Evolutionary conservation across 1,140 invertebrate species (phyloP), one percentile per base, ranked within the genome.

Genomic region (Adoxophyes honmai): DNA sequence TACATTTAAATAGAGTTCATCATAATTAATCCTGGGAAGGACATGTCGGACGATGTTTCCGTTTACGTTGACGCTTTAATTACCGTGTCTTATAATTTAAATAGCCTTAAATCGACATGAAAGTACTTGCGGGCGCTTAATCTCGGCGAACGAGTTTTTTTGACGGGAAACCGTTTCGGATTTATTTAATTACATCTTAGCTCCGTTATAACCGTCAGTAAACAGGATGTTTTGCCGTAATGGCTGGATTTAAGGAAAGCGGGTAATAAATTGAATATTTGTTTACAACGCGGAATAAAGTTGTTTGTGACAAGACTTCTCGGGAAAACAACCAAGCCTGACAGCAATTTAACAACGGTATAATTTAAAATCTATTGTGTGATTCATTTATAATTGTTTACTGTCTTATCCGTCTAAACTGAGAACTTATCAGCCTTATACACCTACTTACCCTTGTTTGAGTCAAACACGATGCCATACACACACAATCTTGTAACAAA

Each of bases 121-220:
- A 48, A 48, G 42, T 48, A n/a, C 42, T 6, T 4, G 6, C 6
- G 21, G 16, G 42, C 21, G 7, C 42, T 48, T 48, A 48, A 48
- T 48, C 18, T 48, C 11, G n/a, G n/a, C 21, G 18, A 48, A 48
- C 42, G 42, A 33, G 42, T 48, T 48, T 48, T 48, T 48, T 44
- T 44, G 39, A 44, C 39, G 39, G 39, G 39, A 44, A 44, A 44
- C 39, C 0, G 39, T 18, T 28, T 44, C 15, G 16, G 15, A 21
- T 48, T 21, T 48, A 48, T 48, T 48, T 48, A 48, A 48, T 48
- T 48, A 13, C 42, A 6, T 48, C 18, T 44, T 44, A n/a, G 21
- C 9, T 18, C 18, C 42, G 42, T 28, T 28, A 48, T 8, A 28
- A 28, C 18, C 18, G 21, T 28, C 21, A 11, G 42, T 48, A 48